Percentiles rank a stretch among this genome's conserved stretches.
Evolutionary conservation across 2,797 vertebrate genomes (phyloP).

Genomic region (Halcyon badia): DNA sequence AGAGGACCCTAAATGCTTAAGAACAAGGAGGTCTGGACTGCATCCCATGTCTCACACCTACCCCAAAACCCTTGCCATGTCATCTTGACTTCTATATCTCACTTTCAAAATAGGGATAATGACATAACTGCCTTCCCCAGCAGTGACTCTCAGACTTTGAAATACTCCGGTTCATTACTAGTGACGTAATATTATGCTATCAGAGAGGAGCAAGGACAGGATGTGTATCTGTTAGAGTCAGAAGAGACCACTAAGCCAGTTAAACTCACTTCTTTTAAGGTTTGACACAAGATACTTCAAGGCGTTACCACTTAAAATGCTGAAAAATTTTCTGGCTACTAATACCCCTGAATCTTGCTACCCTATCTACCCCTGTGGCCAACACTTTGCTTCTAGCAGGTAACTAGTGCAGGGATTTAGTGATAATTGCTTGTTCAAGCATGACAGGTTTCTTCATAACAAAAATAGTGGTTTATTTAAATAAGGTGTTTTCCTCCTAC

Average conservation of each 20-base stretch:
- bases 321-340: neutral
- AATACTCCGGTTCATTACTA: neutral
- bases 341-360: neutral
- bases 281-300: neutral
- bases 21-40: neutral
- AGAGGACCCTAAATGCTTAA: neutral
- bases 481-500: neutral
- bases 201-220: neutral
- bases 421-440: neutral
- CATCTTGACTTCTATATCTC: neutral
- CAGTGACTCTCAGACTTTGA: neutral
- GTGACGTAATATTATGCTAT: neutral
- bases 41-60: neutral
- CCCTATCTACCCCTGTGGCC: neutral
- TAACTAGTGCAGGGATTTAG: neutral
- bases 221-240: neutral
- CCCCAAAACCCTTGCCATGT: neutral
- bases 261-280: neutral
- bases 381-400: neutral
- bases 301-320: neutral
- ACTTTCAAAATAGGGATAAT: neutral
- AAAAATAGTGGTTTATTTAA: conserved; percentile 12
- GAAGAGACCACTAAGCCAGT: neutral
- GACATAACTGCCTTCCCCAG: neutral
- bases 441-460: neutral